Conservation (phyloP, 2,888 invertebrate genomes). For the Antheraea yamamai region DNA sequence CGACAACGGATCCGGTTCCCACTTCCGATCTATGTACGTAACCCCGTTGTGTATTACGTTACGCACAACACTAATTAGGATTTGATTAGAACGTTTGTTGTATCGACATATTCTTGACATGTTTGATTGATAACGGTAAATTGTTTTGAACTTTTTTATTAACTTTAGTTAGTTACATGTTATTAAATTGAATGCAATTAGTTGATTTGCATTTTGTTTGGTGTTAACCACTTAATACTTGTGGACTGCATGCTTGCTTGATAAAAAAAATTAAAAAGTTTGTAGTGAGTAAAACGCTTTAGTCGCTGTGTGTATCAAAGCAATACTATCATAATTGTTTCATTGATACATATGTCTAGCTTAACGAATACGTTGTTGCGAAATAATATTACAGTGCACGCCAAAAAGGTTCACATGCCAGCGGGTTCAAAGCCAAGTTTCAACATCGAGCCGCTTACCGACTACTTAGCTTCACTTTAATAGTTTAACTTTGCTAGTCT, state of each 20-base stretch:
- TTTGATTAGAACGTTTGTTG: conserved; percentile 12
- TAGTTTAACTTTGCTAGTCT: background rate
- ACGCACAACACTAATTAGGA: conserved; percentile 10
- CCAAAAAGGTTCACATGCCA: conserved; percentile 20
- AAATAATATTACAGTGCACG: conserved; percentile 12
- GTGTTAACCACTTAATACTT: no score
- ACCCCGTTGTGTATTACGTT: conserved; percentile 5
- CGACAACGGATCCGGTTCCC: conserved; percentile 19
- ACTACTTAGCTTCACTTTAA: conserved; percentile 20
- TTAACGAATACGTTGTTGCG: conserved; percentile 14
- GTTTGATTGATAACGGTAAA: background rate
- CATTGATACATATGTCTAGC: background rate
- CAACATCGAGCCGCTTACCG: conserved; percentile 22
- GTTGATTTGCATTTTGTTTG: background rate
- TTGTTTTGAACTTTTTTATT: background rate
- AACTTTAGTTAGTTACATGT: background rate
- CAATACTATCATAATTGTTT: background rate
- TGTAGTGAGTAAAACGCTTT: background rate
- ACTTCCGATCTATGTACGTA: conserved; percentile 18
- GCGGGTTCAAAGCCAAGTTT: conserved; percentile 31
- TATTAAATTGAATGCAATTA: background rate
- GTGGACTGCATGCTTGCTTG: no score
- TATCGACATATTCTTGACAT: background rate
- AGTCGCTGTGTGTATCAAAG: background rate
- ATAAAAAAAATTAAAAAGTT: no score